Conservation (phyloP, 2,888 invertebrate species). For the Andrena marginata region DNA sequence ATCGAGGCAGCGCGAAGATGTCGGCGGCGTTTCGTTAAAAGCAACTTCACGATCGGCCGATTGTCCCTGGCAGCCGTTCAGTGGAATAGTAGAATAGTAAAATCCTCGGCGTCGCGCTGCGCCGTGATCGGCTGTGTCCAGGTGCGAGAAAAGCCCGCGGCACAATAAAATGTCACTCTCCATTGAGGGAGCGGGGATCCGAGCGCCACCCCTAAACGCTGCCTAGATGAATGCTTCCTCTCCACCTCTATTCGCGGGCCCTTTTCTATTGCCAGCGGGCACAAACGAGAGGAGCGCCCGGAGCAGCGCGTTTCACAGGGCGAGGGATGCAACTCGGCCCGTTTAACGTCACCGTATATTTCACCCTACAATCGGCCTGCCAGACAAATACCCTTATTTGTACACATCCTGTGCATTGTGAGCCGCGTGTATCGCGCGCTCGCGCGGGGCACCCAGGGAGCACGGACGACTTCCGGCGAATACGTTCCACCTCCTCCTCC, state of each 20-base stretch:
- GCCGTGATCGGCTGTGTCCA: conserved; percentile 67
- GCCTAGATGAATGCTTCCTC: conserved; percentile 77
- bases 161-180: conserved; percentile 81
- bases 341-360: conserved; percentile 82
- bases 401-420: conserved; percentile 85
- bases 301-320: conserved; percentile 39
- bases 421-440: conserved; percentile 60
- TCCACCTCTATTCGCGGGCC: conserved; percentile 68
- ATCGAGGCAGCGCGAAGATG: background rate
- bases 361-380: conserved; percentile 81
- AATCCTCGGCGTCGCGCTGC: conserved; percentile 17
- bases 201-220: conserved; percentile 76
- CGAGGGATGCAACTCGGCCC: conserved; percentile 68
- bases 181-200: conserved; percentile 69
- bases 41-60: conserved; percentile 37
- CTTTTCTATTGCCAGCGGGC: conserved; percentile 68
- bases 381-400: conserved; percentile 85
- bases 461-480: conserved; percentile 69
- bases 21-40: conserved; percentile 18
- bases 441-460: conserved; percentile 66
- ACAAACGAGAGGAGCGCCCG: conserved; percentile 45
- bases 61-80: background rate
- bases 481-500: conserved; percentile 38
- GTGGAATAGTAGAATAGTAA: conserved; percentile 23
- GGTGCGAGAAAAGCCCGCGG: conserved; percentile 79